phyloP scores from a whole-genome alignment of 2,113 vertebrate species.

The Solenodon paradoxus region DNA sequence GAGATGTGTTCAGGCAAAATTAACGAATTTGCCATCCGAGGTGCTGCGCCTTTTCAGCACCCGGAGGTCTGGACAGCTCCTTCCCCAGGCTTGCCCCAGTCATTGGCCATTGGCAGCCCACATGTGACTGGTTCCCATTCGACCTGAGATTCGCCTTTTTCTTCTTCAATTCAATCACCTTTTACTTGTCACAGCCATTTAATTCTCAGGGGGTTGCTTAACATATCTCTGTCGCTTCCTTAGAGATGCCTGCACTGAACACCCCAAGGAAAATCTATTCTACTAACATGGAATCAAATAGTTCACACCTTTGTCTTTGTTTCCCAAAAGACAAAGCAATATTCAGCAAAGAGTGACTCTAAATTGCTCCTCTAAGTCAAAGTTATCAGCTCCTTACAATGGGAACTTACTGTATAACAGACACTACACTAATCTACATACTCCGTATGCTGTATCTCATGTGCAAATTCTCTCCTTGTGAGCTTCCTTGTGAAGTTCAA shows the following conservation, averaged over 20 bases:
- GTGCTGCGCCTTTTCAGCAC: slow-evolving; percentile 14
- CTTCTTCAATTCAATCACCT: not conserved
- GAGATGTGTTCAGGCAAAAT: not conserved
- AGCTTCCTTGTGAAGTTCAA: not conserved
- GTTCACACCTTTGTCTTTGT: not conserved
- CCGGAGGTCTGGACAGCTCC: not conserved
- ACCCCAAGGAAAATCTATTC: not conserved
- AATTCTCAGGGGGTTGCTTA: not conserved
- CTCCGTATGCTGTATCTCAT: not conserved
- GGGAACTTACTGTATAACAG: not conserved
- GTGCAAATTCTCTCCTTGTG: not conserved
- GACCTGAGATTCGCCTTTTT: not conserved
- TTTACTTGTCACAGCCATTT: not conserved
- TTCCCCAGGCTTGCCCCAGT: too few species aligned
- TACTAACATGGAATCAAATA: not conserved
- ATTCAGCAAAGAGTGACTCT: not conserved
- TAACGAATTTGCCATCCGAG: accelerated
- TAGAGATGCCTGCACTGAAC: not conserved
- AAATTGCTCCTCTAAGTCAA: not conserved
- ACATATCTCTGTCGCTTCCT: not conserved
- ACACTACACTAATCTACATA: not conserved
- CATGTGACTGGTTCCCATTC: not conserved
- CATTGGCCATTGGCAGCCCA: not conserved
- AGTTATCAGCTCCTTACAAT: not conserved
- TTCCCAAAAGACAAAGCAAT: not conserved